phyloP scores from a whole-genome alignment of 2,113 vertebrate genomes.

The Chitala chitala region DNA sequence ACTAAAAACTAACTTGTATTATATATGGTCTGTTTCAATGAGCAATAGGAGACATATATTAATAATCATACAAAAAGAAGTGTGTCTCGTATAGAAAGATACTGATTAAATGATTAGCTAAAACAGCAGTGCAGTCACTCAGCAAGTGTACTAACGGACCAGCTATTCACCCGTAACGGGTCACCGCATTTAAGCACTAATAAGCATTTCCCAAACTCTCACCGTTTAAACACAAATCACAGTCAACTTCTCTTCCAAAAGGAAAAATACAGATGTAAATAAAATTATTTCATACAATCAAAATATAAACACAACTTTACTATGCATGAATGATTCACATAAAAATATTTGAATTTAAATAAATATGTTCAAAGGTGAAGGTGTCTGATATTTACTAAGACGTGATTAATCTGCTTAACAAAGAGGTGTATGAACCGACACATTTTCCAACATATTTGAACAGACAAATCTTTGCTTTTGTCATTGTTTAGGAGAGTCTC shows the following conservation, averaged over 20 bases:
- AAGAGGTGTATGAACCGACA: background rate
- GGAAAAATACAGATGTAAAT: conserved; percentile 41
- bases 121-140: conserved; percentile 1
- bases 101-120: background rate
- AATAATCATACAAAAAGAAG: conserved; percentile 7
- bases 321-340: conserved; percentile 47
- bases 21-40: background rate
- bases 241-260: conserved; percentile 35
- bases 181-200: conserved; percentile 27
- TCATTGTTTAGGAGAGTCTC: background rate
- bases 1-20: background rate
- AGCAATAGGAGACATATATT: background rate
- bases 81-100: background rate
- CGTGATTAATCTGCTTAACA: conserved; percentile 25
- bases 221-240: conserved; percentile 24
- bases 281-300: conserved; percentile 40
- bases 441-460: background rate
- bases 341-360: conserved; percentile 52
- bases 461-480: background rate
- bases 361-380: conserved; percentile 55
- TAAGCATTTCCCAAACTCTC: conserved; percentile 16
- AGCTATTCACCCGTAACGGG: background rate
- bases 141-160: background rate
- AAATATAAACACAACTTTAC: conserved; percentile 35
- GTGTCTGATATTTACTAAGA: conserved; percentile 32